Evolutionary conservation across 2,113 vertebrate genomes (phyloP).

Genomic region (Melanostigma gelatinosum): DNA sequence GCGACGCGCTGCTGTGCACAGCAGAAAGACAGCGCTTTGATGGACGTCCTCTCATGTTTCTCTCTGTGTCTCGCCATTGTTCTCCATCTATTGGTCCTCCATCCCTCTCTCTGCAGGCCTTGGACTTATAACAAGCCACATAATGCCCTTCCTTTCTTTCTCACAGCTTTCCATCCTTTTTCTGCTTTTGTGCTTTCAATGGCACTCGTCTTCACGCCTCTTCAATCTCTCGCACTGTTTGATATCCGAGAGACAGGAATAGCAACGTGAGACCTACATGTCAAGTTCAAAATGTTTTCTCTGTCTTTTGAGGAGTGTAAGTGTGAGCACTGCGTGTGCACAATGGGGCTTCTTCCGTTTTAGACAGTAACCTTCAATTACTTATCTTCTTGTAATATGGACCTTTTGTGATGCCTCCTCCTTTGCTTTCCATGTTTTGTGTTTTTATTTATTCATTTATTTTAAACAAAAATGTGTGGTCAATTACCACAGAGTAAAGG

Average conservation of each 20-base stretch:
- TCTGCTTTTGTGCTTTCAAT: slow-evolving; percentile 42
- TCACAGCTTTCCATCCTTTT: slow-evolving; percentile 45
- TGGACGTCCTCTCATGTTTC: slow-evolving; percentile 56
- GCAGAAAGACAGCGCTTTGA: slow-evolving; percentile 63
- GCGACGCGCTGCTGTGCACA: slow-evolving; percentile 57
- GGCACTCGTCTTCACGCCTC: slow-evolving; percentile 70
- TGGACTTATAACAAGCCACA: slow-evolving; percentile 33
- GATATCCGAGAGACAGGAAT: slow-evolving; percentile 47
- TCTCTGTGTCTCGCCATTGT: slow-evolving; percentile 29
- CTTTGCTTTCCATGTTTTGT: neutral
- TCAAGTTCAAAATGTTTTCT: slow-evolving; percentile 41
- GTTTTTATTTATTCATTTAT: neutral
- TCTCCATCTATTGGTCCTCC: slow-evolving; percentile 17
- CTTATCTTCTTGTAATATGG: slow-evolving; percentile 1
- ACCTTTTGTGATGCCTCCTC: slow-evolving; percentile 5
- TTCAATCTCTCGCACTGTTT: slow-evolving; percentile 64
- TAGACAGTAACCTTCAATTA: slow-evolving; percentile 33
- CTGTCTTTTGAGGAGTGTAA: slow-evolving; percentile 12
- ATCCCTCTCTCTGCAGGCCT: slow-evolving; percentile 41
- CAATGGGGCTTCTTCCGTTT: slow-evolving; percentile 29
- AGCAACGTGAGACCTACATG: slow-evolving; percentile 46
- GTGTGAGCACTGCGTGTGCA: neutral
- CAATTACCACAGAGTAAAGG: slow-evolving; percentile 28
- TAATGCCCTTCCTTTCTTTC: slow-evolving; percentile 50
- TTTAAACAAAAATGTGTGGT: neutral